Evolutionary conservation across 2,888 invertebrate species (phyloP).

Genomic region (Nymphalis urticae): DNA sequence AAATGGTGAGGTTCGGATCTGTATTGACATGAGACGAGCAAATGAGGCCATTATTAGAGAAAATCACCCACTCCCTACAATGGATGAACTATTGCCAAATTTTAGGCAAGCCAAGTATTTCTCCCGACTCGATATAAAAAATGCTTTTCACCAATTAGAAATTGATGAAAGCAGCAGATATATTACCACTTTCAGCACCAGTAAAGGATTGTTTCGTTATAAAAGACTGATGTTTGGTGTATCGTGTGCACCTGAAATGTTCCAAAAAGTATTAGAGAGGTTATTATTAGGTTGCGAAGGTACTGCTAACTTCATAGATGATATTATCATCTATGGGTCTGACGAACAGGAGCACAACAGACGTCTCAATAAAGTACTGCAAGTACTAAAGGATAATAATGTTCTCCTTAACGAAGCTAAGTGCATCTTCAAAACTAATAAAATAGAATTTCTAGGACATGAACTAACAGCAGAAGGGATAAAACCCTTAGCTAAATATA

Average conservation of each 20-base stretch:
- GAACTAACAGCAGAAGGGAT: slow-evolving; percentile 43
- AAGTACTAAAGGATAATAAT: slow-evolving; percentile 35
- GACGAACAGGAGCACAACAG: slow-evolving; percentile 31
- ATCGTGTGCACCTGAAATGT: slow-evolving; percentile 43
- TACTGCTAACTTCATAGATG: slow-evolving; percentile 38
- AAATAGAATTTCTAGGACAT: slow-evolving; percentile 28
- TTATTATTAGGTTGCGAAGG: slow-evolving; percentile 41
- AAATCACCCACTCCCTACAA: slow-evolving; percentile 23
- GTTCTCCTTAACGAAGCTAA: slow-evolving; percentile 38
- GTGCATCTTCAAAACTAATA: slow-evolving; percentile 44
- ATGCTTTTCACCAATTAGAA: slow-evolving; percentile 54
- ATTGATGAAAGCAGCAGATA: slow-evolving; percentile 47
- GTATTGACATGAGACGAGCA: slow-evolving; percentile 16
- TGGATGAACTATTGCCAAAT: slow-evolving; percentile 35
- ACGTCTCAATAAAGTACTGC: slow-evolving; percentile 16
- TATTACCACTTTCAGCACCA: slow-evolving; percentile 44
- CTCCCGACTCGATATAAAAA: slow-evolving; percentile 9
- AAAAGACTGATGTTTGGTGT: slow-evolving; percentile 57
- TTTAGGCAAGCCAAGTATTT: slow-evolving; percentile 40
- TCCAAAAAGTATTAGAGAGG: slow-evolving; percentile 43
- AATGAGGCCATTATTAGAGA: slow-evolving; percentile 18
- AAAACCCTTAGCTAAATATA: slow-evolving; percentile 45
- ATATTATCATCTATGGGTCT: slow-evolving; percentile 31
- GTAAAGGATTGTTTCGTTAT: slow-evolving; percentile 52
- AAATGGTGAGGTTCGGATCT: slow-evolving; percentile 38